Conservation (phyloP, 2,113 vertebrate species). For the Gymnogyps californianus region DNA sequence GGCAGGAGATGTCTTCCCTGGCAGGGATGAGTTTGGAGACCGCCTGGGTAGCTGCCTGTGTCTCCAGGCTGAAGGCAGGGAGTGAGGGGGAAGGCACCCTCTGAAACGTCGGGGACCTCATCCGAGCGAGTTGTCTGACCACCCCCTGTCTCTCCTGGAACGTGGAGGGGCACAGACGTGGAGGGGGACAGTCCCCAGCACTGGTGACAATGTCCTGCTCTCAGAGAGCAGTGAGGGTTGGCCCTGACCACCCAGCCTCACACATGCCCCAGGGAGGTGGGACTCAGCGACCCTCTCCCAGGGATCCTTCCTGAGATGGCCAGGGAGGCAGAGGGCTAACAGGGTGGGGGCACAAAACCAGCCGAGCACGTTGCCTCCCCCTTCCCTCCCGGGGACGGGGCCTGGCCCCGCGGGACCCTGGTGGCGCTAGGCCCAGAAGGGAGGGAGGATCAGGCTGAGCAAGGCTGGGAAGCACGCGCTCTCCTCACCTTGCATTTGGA, state of each 20-base stretch:
- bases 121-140: neutral
- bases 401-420: fast-evolving
- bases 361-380: neutral
- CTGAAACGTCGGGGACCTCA: neutral
- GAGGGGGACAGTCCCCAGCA: too few species aligned
- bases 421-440: neutral
- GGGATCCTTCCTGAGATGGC: neutral
- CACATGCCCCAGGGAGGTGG: neutral
- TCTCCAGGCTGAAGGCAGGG: neutral
- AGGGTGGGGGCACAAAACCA: neutral
- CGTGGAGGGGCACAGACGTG: neutral
- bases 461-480: neutral
- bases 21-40: neutral
- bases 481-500: neutral
- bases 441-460: neutral
- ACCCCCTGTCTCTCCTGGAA: neutral
- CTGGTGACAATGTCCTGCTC: neutral
- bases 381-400: neutral
- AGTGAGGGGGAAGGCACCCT: neutral
- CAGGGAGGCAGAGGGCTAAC: neutral
- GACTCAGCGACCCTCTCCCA: neutral
- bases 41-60: neutral
- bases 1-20: neutral
- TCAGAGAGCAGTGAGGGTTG: neutral
- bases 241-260: neutral